Base-by-base conservation (phyloP, 1,140 invertebrate species). In the Cyrtorhinus lividipennis region DNA sequence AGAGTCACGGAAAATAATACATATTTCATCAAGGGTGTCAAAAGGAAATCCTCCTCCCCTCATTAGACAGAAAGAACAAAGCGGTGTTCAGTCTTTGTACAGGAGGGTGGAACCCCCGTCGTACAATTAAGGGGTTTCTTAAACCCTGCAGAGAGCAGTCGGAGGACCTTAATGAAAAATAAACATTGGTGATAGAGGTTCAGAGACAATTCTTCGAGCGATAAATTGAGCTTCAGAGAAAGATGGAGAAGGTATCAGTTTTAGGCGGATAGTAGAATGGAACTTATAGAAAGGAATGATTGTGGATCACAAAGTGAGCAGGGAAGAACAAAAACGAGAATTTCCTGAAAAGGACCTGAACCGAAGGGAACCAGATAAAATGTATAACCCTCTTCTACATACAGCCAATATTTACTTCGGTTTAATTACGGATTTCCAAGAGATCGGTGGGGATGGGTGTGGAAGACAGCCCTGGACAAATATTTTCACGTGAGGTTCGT, bases 121-220 rank as follows among this genome's bases (percentile, higher is more conserved):
- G 5, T 53, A 53, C 48, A 53, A 53, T 53, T 53, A 53, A 53
- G 48, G 48, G 48, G 48, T 22, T 12, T 22, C 48, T 53, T 53
- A 53, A 53, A 22, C 48, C 48, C 48, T 5, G 10, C 10, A 10
- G 48, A 22, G 20, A 53, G 10, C 48, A 12, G 48, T 53, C 10
- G 30, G 15, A 53, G 20, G 48, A 20, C 48, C 48, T 53, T 53
- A 53, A 53, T 53, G 48, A 53, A 53, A 53, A 53, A 53, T 53
- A 53, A 53, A 53, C 48, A 53, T 53, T 22, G 48, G 20, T 15
- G 20, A 53, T 53, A 53, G 12, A 5, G 48, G 5, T 20, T 53
- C 12, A 53, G 48, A 53, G 48, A 53, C 48, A 53, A 53, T 53
- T 53, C 48, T 5, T 53, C 48, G 48, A 53, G 48, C 48, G 18